Evolutionary conservation across 1,140 invertebrate genomes (phyloP).

Genomic region (Nixonia krombeini): DNA sequence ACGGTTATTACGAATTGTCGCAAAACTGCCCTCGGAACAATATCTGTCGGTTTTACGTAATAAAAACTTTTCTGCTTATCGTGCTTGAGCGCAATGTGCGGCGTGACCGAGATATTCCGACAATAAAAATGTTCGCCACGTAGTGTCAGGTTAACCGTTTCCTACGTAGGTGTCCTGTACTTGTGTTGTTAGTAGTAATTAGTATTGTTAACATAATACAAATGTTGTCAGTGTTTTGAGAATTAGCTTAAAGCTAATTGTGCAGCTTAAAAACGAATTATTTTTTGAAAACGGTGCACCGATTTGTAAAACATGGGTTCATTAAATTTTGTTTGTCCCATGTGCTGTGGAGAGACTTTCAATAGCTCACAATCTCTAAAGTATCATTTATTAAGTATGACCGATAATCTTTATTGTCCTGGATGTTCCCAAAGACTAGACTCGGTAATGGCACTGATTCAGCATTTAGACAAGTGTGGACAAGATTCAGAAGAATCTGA

Average conservation of each 20-base stretch:
- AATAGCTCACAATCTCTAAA: slow-evolving; percentile 72
- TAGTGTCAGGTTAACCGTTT: slow-evolving; percentile 42
- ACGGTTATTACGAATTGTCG: too few species aligned
- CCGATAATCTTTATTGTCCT: slow-evolving; percentile 75
- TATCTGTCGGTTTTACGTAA: too few species aligned
- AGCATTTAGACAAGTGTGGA: slow-evolving; percentile 71
- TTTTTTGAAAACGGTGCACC: neutral
- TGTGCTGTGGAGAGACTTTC: slow-evolving; percentile 77
- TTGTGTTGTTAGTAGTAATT: neutral
- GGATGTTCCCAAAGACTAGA: slow-evolving; percentile 72
- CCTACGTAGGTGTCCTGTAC: slow-evolving; percentile 4
- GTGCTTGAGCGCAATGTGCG: too few species aligned
- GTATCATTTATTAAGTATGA: slow-evolving; percentile 75
- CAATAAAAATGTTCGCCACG: slow-evolving; percentile 21
- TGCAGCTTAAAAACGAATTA: neutral
- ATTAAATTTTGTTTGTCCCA: slow-evolving; percentile 73
- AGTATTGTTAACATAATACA: too few species aligned
- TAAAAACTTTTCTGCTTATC: too few species aligned
- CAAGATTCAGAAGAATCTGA: slow-evolving; percentile 31
- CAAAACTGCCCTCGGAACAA: too few species aligned
- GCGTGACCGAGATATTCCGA: too few species aligned
- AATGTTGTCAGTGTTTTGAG: too few species aligned
- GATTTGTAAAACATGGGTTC: slow-evolving; percentile 68
- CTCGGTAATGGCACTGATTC: slow-evolving; percentile 71
- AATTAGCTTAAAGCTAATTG: too few species aligned